phyloP scores from a whole-genome alignment of 2,888 invertebrate species.

The Lithophane semibrunnea region DNA sequence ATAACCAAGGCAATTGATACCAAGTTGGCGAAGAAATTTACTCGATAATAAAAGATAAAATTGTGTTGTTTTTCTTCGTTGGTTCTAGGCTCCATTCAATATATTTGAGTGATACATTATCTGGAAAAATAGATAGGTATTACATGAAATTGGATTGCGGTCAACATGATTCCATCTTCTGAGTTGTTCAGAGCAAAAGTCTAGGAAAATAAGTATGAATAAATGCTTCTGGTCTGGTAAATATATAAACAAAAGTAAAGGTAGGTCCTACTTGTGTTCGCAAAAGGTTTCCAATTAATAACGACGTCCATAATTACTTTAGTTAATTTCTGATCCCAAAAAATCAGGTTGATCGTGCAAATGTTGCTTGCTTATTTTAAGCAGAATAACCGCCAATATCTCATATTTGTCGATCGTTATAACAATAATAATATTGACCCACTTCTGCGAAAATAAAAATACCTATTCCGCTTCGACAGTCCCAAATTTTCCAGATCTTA shows the following conservation, averaged over 20 bases:
- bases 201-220: conserved; percentile 26
- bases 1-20: conserved; percentile 47
- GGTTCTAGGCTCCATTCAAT: conserved; percentile 43
- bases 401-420: conserved; percentile 3
- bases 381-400: conserved; percentile 5
- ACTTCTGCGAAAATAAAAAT: conserved; percentile 3
- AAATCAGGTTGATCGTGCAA: neutral
- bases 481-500: neutral
- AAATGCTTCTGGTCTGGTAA: conserved; percentile 1
- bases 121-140: conserved; percentile 54
- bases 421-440: neutral
- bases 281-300: neutral
- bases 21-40: conserved; percentile 43
- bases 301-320: neutral
- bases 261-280: neutral
- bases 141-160: conserved; percentile 58
- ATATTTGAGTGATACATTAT: conserved; percentile 59
- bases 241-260: neutral
- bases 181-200: conserved; percentile 23
- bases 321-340: neutral
- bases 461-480: neutral
- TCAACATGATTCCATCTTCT: conserved; percentile 45
- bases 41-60: conserved; percentile 45
- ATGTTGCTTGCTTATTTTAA: neutral
- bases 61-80: conserved; percentile 59